A percentile compares a stretch with the other conserved stretches of the same genome.
phyloP scores from a whole-genome alignment of 2,888 invertebrate species.

The Tyria jacobaeae region DNA sequence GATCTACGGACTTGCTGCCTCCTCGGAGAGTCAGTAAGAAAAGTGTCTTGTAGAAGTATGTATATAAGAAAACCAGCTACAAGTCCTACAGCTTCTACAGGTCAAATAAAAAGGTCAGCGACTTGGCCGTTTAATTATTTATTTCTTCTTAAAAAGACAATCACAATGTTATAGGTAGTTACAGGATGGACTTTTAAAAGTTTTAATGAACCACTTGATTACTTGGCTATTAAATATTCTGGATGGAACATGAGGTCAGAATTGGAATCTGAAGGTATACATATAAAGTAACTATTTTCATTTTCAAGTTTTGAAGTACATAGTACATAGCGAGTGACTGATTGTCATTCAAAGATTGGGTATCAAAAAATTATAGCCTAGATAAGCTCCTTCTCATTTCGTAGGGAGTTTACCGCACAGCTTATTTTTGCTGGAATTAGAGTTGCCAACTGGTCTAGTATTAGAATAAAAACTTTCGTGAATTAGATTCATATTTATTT shows the following conservation, averaged over 20 bases:
- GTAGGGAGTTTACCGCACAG: background rate
- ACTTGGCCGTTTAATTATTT: no score
- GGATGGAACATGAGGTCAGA: background rate
- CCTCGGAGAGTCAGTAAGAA: no score
- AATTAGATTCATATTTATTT: no score
- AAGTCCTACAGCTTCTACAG: no score
- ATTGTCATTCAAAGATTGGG: background rate
- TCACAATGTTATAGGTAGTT: constrained; percentile 23
- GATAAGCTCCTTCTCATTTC: background rate
- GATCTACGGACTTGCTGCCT: no score
- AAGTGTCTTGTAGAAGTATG: no score
- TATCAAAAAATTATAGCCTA: background rate
- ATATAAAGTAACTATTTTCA: background rate
- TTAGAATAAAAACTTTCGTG: no score
- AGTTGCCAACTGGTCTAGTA: background rate
- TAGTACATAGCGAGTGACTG: background rate
- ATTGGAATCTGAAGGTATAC: background rate
- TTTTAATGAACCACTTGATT: constrained; percentile 35
- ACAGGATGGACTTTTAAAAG: constrained; percentile 30
- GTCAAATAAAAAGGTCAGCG: background rate
- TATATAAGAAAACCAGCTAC: no score
- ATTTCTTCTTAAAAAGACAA: no score
- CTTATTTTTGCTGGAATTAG: background rate
- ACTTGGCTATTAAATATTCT: constrained; percentile 22
- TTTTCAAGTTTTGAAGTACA: background rate